These are phyloP conservation scores for Tetramorium bicarinatum DNA, from an alignment of 2,888 invertebrate genomes.

Conservation along the genomic window DNA sequence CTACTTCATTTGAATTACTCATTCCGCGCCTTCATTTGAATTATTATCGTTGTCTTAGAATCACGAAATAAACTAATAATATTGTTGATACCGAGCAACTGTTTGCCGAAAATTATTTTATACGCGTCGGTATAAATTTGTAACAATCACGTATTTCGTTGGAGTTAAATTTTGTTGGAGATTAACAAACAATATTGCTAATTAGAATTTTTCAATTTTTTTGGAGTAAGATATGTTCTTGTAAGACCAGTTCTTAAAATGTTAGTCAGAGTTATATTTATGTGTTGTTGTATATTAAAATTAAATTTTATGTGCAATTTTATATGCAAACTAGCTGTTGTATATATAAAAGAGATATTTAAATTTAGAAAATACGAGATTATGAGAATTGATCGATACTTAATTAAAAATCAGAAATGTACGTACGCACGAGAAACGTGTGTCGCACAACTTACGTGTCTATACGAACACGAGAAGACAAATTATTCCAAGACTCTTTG, in stretches of 20 bases:
- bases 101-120: background rate
- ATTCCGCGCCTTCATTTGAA: no score
- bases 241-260: background rate
- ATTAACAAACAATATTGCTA: background rate
- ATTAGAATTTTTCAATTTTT: background rate
- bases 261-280: background rate
- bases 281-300: background rate
- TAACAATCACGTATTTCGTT: background rate
- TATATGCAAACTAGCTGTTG: background rate
- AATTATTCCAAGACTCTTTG: slow-evolving; percentile 47
- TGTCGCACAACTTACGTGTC: slow-evolving; percentile 43
- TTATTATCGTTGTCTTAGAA: background rate
- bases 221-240: background rate
- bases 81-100: background rate
- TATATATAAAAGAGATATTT: background rate
- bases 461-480: slow-evolving; percentile 21
- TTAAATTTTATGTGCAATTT: background rate
- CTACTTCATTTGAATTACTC: slow-evolving; percentile 4
- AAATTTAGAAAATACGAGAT: background rate
- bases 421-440: slow-evolving; percentile 62
- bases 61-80: slow-evolving; percentile 30
- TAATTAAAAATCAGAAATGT: slow-evolving; percentile 57
- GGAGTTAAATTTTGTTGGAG: background rate
- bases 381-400: slow-evolving; percentile 57
- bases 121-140: background rate